Conservation (phyloP, 2,888 invertebrate species). For the Lasioglossum leucozonium region DNA sequence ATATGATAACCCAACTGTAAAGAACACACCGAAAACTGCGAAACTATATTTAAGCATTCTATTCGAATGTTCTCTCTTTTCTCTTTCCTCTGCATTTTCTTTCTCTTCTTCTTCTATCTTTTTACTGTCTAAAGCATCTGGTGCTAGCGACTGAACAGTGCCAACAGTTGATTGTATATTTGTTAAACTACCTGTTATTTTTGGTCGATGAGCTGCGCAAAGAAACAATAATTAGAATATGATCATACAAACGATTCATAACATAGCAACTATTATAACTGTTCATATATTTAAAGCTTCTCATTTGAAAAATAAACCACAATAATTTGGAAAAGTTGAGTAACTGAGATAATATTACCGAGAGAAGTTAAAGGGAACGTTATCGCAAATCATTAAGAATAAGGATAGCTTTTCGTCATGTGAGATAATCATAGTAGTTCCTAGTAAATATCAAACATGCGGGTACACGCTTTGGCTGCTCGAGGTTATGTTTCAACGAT, state of each 20-base stretch:
- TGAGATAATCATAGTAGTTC: not conserved
- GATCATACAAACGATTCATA: not conserved
- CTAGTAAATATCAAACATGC: not conserved
- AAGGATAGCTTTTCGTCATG: too few relatives aligned
- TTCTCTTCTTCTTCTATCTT: conserved; percentile 85
- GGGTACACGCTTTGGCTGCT: conserved; percentile 5
- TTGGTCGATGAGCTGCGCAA: conserved; percentile 64
- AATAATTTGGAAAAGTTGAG: not conserved
- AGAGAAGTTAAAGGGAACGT: not conserved
- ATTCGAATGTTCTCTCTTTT: conserved; percentile 90
- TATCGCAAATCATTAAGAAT: not conserved
- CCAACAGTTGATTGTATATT: conserved; percentile 73
- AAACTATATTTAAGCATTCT: conserved; percentile 88
- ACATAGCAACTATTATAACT: not conserved
- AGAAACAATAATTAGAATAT: not conserved
- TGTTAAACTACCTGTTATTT: conserved; percentile 76
- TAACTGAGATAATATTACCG: not conserved
- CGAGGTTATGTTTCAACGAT: conserved; percentile 71
- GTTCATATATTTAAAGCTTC: not conserved
- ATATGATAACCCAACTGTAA: conserved; percentile 87
- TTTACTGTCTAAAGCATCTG: conserved; percentile 58
- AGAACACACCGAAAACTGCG: conserved; percentile 86
- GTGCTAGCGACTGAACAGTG: conserved; percentile 57
- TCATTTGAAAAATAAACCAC: not conserved
- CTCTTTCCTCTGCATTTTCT: conserved; percentile 85